Evolutionary conservation across 2,113 vertebrate genomes (phyloP).

Genomic region (Psephotus haematonotus): DNA sequence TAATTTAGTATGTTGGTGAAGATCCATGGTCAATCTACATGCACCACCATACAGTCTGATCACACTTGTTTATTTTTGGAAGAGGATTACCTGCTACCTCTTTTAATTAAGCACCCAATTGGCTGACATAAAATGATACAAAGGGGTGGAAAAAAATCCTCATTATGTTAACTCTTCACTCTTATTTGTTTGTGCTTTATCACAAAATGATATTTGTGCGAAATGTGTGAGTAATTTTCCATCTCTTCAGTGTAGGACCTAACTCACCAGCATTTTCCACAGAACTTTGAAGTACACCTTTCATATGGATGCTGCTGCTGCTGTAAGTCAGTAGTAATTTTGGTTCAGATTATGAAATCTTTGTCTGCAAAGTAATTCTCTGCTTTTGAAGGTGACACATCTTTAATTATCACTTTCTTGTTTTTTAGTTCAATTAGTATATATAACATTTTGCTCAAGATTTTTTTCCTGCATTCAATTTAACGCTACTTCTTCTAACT

Average conservation of each 20-base stretch:
- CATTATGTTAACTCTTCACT: neutral
- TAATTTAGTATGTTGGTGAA: neutral
- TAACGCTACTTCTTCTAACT: neutral
- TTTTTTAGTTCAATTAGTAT: slow-evolving; percentile 45
- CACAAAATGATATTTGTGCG: neutral
- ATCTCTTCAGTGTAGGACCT: neutral
- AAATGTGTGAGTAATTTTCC: neutral
- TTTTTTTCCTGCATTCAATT: neutral
- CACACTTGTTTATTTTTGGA: neutral
- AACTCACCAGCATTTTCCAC: neutral
- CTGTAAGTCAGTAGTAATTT: neutral
- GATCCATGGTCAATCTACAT: neutral
- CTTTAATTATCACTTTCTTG: slow-evolving; percentile 27
- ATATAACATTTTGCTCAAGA: neutral
- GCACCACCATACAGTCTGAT: neutral
- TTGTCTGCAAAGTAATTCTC: neutral
- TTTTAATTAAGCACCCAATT: neutral
- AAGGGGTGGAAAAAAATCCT: neutral
- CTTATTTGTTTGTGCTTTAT: neutral
- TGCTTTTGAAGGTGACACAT: neutral
- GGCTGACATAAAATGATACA: neutral
- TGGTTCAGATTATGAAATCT: neutral
- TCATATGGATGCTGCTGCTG: neutral
- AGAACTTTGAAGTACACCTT: neutral
- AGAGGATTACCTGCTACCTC: neutral